Percentiles rank a stretch among this genome's conserved stretches.
phyloP scores from a whole-genome alignment of 1,140 invertebrate genomes.

The Apocrypta bakeri region DNA sequence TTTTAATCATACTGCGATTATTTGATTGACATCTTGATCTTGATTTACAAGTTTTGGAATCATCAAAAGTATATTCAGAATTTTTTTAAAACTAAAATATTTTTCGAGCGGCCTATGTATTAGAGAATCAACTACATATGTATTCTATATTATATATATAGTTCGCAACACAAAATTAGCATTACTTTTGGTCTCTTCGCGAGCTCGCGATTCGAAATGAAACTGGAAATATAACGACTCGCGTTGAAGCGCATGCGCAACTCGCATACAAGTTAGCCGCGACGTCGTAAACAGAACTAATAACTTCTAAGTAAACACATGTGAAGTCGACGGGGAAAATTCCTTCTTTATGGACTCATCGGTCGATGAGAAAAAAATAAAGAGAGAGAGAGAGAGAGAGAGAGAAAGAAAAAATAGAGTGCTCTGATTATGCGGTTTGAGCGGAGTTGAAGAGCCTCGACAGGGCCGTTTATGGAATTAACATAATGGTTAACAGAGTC shows the following conservation, averaged over 20 bases:
- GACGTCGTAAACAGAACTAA: slow-evolving; percentile 18
- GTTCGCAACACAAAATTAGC: too few species aligned
- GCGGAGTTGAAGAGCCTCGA: not conserved
- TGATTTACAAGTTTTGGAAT: too few species aligned
- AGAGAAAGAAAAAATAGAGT: not conserved
- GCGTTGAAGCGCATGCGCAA: not conserved
- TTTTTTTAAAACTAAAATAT: too few species aligned
- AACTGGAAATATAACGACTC: not conserved
- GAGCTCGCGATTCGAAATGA: too few species aligned
- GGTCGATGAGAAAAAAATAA: not conserved
- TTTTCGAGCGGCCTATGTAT: too few species aligned
- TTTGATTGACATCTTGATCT: too few species aligned
- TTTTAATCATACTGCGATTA: too few species aligned
- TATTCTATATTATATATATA: too few species aligned
- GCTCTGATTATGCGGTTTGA: slow-evolving; percentile 22
- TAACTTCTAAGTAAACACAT: not conserved
- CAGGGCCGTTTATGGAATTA: slow-evolving; percentile 28
- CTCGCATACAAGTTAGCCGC: not conserved
- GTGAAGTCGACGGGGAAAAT: not conserved
- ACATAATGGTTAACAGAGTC: slow-evolving; percentile 21
- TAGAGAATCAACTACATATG: too few species aligned
- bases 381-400: not conserved
- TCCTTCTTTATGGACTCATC: slow-evolving; percentile 7
- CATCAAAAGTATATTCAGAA: too few species aligned
- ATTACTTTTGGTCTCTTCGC: too few species aligned